These are phyloP conservation scores for Periphyllus acericola DNA, from an alignment of 2,888 invertebrate genomes.

Conservation along the genomic window DNA sequence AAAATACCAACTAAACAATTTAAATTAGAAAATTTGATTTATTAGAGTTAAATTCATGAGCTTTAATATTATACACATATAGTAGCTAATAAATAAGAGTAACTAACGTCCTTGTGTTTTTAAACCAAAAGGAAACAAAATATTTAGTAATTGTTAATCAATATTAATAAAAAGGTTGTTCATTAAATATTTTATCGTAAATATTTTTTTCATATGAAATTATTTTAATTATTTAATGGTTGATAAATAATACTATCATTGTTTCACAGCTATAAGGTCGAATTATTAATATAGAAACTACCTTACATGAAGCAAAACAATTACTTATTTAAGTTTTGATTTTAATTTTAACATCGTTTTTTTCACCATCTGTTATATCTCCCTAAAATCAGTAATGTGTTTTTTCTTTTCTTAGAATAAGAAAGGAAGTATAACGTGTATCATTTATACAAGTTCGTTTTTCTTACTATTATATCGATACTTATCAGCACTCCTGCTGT, in stretches of 20 bases:
- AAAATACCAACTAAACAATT: no score
- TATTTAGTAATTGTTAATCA: background rate
- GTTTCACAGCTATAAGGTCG: background rate
- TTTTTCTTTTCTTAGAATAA: constrained; percentile 1
- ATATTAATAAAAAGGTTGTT: background rate
- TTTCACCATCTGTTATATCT: background rate
- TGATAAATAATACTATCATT: background rate
- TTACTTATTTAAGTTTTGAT: background rate
- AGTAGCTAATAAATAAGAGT: background rate
- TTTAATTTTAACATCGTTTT: background rate
- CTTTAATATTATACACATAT: no score
- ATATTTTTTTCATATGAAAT: background rate
- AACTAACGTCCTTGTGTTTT: background rate
- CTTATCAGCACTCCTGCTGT: constrained; percentile 38
- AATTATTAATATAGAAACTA: background rate
- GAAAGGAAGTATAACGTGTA: constrained; percentile 13
- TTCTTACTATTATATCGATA: constrained; percentile 19
- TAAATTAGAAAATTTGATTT: no score
- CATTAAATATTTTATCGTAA: background rate
- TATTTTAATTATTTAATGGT: background rate
- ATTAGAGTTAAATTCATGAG: no score
- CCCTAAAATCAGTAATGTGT: background rate
- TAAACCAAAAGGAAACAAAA: background rate
- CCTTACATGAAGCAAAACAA: background rate
- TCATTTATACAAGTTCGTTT: background rate